These are phyloP conservation scores for Lypha dubia DNA, from an alignment of 2,888 invertebrate genomes.

Conservation along the genomic window DNA sequence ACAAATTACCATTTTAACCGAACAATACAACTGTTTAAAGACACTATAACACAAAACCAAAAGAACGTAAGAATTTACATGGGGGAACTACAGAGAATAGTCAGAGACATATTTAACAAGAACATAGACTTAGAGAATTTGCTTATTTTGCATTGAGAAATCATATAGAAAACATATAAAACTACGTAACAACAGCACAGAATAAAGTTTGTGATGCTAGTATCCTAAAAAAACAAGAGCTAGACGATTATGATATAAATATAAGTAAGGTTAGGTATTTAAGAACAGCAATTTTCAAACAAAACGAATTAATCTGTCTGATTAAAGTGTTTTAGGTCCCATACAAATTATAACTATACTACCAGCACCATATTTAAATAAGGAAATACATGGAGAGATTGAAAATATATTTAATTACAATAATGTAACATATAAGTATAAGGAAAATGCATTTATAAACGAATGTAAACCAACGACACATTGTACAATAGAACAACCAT, in stretches of 20 bases:
- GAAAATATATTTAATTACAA: too few relatives aligned
- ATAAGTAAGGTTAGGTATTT: conserved; percentile 30
- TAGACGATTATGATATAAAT: conserved; percentile 20
- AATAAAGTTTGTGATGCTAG: conserved; percentile 1
- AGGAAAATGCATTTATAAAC: conserved; percentile 5
- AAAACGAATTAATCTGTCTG: conserved; percentile 15
- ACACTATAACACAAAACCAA: conserved; percentile 37
- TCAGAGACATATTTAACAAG: background rate
- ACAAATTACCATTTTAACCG: conserved; percentile 34
- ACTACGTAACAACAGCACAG: background rate
- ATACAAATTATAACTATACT: too few relatives aligned
- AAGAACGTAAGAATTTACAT: background rate
- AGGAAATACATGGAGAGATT: too few relatives aligned
- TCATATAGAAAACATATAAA: conserved; percentile 8
- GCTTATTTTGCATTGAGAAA: conserved; percentile 18
- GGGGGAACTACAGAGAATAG: conserved; percentile 15
- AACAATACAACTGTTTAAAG: conserved; percentile 38
- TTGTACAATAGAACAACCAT: conserved; percentile 13
- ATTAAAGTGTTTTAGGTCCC: conserved; percentile 39
- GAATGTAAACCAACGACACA: conserved; percentile 26
- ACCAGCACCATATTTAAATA: too few relatives aligned
- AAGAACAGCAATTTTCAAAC: conserved; percentile 18
- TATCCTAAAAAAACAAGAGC: conserved; percentile 31
- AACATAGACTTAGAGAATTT: conserved; percentile 11
- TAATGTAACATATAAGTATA: too few relatives aligned